These are phyloP conservation scores for Lytechinus pictus DNA, from an alignment of 35 echinoderm and acorn worm genomes.

Conservation along the genomic window DNA sequence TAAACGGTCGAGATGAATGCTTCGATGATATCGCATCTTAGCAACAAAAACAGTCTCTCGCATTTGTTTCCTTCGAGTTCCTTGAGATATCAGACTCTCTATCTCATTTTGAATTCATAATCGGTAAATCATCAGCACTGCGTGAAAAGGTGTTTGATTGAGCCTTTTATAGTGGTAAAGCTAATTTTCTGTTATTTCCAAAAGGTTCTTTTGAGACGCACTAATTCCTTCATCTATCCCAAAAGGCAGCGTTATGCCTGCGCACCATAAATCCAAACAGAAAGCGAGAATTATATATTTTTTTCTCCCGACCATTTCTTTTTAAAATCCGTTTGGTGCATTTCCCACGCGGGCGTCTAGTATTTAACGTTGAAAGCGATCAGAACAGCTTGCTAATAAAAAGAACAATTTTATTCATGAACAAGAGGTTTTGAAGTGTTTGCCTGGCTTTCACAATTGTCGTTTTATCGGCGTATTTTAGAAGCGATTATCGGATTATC, in stretches of 20 bases:
- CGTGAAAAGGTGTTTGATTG: not conserved
- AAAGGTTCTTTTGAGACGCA: not conserved
- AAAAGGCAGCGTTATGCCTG: not conserved
- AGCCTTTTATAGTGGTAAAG: not conserved
- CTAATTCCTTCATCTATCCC: not conserved
- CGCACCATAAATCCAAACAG: not conserved
- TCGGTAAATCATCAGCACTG: not conserved
- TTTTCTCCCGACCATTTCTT: not conserved
- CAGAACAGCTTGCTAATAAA: not conserved
- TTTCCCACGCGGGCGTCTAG: slow-evolving; percentile 3
- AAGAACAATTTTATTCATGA: not conserved
- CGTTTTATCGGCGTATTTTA: slow-evolving; percentile 33
- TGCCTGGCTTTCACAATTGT: slow-evolving; percentile 26
- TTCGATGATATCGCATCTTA: not conserved
- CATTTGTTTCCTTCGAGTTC: not conserved
- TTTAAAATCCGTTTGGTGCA: slow-evolving; percentile 9
- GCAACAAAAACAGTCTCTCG: not conserved
- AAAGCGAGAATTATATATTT: not conserved
- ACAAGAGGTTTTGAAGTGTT: not conserved
- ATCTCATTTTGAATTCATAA: not conserved
- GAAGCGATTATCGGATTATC: slow-evolving; percentile 32
- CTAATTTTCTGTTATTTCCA: not conserved
- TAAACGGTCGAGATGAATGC: not conserved
- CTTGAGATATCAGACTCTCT: not conserved
- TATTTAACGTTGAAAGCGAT: not conserved